Conservation (phyloP, 1,140 invertebrate species). For the Lethocerus indicus region DNA sequence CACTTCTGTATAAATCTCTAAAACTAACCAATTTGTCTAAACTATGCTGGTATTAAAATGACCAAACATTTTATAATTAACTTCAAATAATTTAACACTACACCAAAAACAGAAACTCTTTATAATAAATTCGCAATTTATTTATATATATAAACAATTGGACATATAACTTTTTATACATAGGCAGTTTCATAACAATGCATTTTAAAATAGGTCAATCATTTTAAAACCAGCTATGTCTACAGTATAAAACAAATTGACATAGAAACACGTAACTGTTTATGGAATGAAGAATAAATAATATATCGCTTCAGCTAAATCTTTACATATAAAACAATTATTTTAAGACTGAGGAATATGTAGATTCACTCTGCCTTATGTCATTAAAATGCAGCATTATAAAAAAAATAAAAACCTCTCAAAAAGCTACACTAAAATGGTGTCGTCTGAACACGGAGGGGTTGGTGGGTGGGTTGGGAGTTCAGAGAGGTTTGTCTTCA, state of each 20-base stretch:
- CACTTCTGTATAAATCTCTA: slow-evolving; percentile 1
- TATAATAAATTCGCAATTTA: slow-evolving; percentile 7
- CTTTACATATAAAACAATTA: no score
- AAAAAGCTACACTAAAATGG: no score
- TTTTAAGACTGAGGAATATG: no score
- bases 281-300: slow-evolving; percentile 17
- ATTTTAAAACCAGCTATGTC: slow-evolving; percentile 9
- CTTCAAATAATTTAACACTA: slow-evolving; percentile 1
- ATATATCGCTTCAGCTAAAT: slow-evolving; percentile 4
- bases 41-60: slow-evolving; percentile 10
- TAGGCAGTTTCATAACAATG: slow-evolving; percentile 1
- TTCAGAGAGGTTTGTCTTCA: not conserved
- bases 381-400: no score
- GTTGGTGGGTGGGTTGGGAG: not conserved
- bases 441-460: no score
- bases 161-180: slow-evolving; percentile 3
- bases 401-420: no score
- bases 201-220: slow-evolving; percentile 8
- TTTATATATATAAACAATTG: slow-evolving; percentile 9
- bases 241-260: slow-evolving; percentile 11
- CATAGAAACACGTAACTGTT: slow-evolving; percentile 9
- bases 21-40: slow-evolving; percentile 8
- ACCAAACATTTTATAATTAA: slow-evolving; percentile 1
- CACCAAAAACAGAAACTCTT: slow-evolving; percentile 8
- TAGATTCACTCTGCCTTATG: no score